Conservation (phyloP, 2,113 vertebrate species). For the Crypturellus undulatus region DNA sequence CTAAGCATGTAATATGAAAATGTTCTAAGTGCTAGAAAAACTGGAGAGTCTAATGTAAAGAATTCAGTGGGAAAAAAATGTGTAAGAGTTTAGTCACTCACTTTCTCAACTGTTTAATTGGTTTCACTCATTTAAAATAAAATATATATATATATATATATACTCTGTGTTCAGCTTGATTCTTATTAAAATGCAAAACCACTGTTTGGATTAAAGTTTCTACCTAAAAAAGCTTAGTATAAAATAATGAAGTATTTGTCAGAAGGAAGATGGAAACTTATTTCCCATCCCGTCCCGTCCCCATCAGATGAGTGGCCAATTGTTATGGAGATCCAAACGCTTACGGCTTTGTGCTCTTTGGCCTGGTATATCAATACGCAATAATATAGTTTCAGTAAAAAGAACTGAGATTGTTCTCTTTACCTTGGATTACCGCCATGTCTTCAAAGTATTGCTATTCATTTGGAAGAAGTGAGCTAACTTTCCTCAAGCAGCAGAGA, state of each 20-base stretch:
- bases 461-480: conserved; percentile 10
- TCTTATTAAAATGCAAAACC: neutral
- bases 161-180: neutral
- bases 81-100: neutral
- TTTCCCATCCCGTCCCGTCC: neutral
- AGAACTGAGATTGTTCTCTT: neutral
- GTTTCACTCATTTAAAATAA: neutral
- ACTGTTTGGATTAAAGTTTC: neutral
- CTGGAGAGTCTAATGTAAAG: neutral
- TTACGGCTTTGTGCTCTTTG: neutral
- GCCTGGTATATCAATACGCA: neutral
- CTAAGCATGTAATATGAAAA: neutral
- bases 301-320: neutral
- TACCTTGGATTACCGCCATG: neutral
- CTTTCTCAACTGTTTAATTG: no score
- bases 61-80: neutral
- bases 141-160: neutral
- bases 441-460: neutral
- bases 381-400: neutral
- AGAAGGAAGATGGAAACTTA: neutral
- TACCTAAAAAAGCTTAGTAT: neutral
- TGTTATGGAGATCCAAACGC: neutral
- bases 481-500: neutral
- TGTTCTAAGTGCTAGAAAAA: neutral
- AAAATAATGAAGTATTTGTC: neutral